Evolutionary conservation across 2,797 vertebrate species (phyloP).

Genomic region (Myotis pilosus): DNA sequence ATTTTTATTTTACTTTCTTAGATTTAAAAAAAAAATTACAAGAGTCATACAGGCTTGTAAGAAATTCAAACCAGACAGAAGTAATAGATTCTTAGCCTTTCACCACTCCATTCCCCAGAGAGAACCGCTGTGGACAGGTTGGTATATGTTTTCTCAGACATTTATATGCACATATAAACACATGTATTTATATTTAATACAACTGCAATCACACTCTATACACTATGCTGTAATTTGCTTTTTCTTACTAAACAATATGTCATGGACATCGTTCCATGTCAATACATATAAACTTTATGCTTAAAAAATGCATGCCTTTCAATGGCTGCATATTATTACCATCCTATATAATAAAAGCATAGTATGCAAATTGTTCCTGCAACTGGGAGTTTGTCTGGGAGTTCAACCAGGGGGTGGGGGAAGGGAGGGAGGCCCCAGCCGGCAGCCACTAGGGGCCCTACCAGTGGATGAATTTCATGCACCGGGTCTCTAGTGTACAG

Average conservation of each 20-base stretch:
- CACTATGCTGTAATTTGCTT: conserved; percentile 12
- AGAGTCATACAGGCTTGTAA: background rate
- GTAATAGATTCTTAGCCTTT: background rate
- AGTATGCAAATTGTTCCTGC: no score
- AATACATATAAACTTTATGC: background rate
- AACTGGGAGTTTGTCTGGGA: no score
- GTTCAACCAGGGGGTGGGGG: no score
- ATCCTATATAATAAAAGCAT: background rate
- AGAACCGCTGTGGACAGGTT: background rate
- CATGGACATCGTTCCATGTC: background rate
- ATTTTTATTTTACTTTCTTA: conserved; percentile 8
- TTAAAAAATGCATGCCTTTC: conserved; percentile 8
- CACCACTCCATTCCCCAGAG: background rate
- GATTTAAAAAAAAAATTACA: background rate
- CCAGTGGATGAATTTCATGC: no score
- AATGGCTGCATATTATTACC: background rate
- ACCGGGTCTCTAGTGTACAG: background rate
- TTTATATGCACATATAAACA: conserved; percentile 21
- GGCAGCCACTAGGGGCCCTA: no score
- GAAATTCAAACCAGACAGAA: conserved; percentile 13
- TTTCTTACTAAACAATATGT: conserved; percentile 20
- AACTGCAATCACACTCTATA: conserved; percentile 9
- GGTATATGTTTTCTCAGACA: background rate
- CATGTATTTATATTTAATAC: background rate
- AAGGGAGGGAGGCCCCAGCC: no score